These are phyloP conservation scores for Anthopleura sola DNA, from an alignment of 64 coral and sea anemone genomes.

Conservation along the genomic window DNA sequence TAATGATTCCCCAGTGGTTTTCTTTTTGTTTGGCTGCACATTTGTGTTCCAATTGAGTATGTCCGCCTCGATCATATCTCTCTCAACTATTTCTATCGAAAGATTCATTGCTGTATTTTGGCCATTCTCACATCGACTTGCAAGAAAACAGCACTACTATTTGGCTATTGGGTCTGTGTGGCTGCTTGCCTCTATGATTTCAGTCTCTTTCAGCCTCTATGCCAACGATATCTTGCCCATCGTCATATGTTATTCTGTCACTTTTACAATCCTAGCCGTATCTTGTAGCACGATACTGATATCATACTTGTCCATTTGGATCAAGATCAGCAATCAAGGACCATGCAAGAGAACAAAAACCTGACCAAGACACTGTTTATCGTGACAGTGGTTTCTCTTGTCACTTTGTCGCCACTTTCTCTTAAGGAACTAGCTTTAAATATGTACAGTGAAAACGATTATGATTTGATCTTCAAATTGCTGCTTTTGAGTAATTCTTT, in stretches of 20 bases:
- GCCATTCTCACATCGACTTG: neutral
- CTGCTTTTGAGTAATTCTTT: neutral
- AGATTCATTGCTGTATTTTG: neutral
- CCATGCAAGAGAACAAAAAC: neutral
- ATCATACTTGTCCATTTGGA: constrained; percentile 4
- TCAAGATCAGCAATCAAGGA: neutral
- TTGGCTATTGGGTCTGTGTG: neutral
- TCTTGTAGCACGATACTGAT: neutral
- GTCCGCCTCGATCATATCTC: neutral
- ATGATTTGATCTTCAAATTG: neutral
- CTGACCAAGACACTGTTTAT: neutral
- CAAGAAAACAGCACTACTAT: neutral
- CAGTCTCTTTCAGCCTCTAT: neutral
- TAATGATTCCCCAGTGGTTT: too few species aligned
- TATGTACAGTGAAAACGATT: neutral
- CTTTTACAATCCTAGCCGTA: neutral
- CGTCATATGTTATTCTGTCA: neutral
- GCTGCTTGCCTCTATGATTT: neutral
- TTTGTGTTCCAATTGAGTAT: neutral
- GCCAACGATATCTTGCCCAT: neutral
- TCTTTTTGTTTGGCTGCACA: too few species aligned
- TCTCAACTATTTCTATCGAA: neutral
- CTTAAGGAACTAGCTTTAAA: neutral
- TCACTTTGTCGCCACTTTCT: neutral
- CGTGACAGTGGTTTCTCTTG: neutral